Percentiles rank a stretch among this genome's conserved stretches.
Evolutionary conservation across 1,140 invertebrate genomes (phyloP).

Genomic region (Drosophila nebulosa): DNA sequence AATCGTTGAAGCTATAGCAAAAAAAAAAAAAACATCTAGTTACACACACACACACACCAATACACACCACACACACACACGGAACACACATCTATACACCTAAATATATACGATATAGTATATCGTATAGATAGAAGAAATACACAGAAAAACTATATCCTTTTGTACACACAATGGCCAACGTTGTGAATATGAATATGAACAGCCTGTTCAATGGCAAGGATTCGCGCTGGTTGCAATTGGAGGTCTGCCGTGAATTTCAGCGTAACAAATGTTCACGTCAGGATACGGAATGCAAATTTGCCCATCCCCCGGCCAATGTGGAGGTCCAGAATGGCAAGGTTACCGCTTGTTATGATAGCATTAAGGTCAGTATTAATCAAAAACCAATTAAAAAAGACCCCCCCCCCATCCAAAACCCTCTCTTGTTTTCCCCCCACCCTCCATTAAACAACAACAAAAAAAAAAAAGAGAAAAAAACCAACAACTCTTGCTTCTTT

Average conservation of each 20-base stretch:
- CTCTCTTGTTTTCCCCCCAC: not conserved
- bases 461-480: not conserved
- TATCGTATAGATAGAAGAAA: not conserved
- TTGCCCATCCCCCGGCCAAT: conserved; percentile 99
- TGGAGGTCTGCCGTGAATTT: conserved; percentile 99
- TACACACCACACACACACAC: too few relatives aligned
- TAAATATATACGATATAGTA: conserved; percentile 26
- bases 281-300: conserved; percentile 99
- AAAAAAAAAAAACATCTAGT: conserved; percentile 9
- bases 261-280: conserved; percentile 99
- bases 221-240: conserved; percentile 99
- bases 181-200: conserved; percentile 98
- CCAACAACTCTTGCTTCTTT: conserved; percentile 56
- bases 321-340: conserved; percentile 99
- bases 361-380: conserved; percentile 96
- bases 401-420: not conserved
- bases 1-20: conserved; percentile 19
- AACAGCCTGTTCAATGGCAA: conserved; percentile 98
- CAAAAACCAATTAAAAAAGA: not conserved
- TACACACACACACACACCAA: not conserved
- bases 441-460: not conserved
- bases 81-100: not conserved
- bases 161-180: conserved; percentile 83
- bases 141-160: conserved; percentile 17
- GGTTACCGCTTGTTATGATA: conserved; percentile 99